These are phyloP conservation scores for Erithacus rubecula DNA, from an alignment of 2,797 vertebrate genomes.

Conservation along the genomic window DNA sequence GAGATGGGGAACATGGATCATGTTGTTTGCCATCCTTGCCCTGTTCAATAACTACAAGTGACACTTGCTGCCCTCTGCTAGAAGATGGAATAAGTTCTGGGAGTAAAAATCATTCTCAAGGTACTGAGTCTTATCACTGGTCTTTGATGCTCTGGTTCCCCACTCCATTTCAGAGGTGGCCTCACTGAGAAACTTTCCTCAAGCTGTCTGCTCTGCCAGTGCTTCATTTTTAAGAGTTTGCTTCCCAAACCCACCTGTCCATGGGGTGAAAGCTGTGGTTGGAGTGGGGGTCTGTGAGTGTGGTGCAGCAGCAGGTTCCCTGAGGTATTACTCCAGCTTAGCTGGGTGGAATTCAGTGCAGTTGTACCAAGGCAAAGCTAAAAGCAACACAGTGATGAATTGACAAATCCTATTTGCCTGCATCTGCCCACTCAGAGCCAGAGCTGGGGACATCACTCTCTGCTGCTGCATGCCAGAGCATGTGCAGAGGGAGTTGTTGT, in stretches of 20 bases:
- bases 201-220: background rate
- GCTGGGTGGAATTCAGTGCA: background rate
- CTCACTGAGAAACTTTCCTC: background rate
- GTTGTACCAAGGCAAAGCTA: background rate
- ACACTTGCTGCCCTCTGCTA: background rate
- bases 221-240: background rate
- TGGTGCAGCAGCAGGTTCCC: background rate
- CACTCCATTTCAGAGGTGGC: background rate
- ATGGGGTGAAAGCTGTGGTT: background rate
- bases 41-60: background rate
- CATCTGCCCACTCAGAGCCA: constrained; percentile 6
- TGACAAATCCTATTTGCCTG: constrained; percentile 23
- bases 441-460: background rate
- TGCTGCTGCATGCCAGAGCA: constrained; percentile 8
- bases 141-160: background rate
- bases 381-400: background rate
- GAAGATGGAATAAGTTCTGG: background rate
- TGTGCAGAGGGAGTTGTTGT: constrained; percentile 32
- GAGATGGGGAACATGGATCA: background rate
- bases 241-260: background rate
- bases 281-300: background rate
- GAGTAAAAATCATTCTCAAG: background rate
- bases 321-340: background rate
- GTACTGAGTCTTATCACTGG: background rate
- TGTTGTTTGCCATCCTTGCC: background rate